Percentiles rank a stretch among this genome's conserved stretches.
phyloP scores from a whole-genome alignment of 2,797 vertebrate species.

The Hydrocynus forskahlii region DNA sequence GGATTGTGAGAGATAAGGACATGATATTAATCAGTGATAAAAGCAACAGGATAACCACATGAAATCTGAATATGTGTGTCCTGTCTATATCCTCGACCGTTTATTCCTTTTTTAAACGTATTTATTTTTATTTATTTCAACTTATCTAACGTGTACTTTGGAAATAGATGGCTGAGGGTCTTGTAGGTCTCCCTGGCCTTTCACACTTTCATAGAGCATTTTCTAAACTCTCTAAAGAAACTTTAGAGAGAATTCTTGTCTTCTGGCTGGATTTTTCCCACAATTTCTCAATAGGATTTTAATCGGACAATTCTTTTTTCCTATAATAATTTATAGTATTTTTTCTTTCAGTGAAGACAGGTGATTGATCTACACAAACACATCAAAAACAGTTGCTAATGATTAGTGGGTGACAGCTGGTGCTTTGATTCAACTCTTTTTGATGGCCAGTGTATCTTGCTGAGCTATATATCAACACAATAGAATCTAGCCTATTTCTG shows the following conservation, averaged over 20 bases:
- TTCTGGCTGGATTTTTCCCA: not conserved
- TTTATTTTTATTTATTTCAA: too few relatives aligned
- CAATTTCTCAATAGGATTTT: too few relatives aligned
- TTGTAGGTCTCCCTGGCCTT: not conserved
- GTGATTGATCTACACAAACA: too few relatives aligned
- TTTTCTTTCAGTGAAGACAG: too few relatives aligned
- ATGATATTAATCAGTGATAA: not conserved
- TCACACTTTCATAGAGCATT: too few relatives aligned
- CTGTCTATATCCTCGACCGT: not conserved
- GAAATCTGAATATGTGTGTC: not conserved
- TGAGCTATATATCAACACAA: not conserved
- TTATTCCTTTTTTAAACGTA: not conserved
- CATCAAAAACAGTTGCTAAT: too few relatives aligned
- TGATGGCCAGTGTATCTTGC: not conserved
- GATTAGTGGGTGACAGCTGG: too few relatives aligned
- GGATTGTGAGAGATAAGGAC: constrained; percentile 1
- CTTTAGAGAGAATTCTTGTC: not conserved
- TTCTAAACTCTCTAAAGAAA: not conserved
- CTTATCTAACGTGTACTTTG: too few relatives aligned
- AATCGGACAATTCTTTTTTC: too few relatives aligned
- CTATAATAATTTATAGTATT: too few relatives aligned
- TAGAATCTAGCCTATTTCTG: not conserved
- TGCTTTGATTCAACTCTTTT: too few relatives aligned
- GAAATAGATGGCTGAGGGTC: not conserved
- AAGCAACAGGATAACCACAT: not conserved